Base-by-base conservation (phyloP, 92 coral and sea anemone genomes). In the Porites cylindrica region DNA sequence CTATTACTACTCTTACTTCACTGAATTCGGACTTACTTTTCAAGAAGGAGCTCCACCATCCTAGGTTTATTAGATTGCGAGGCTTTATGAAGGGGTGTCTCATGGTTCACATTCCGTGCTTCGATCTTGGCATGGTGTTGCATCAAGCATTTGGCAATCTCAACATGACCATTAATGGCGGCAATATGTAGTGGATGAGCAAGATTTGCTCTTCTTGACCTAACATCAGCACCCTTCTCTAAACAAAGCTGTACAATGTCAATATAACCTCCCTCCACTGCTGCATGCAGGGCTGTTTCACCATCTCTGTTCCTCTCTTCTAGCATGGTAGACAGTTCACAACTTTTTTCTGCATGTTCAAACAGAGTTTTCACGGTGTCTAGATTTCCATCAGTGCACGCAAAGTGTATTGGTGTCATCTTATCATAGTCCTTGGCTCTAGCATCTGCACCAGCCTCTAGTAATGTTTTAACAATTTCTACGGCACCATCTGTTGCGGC, bases 131-230 rank as follows among this genome's bases (percentile, higher is more conserved):
- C 99, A 11, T 89, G 91, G 74, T 92, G 91, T 13, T 88, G 75
- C 21, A 92, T 65, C 60, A 97, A 77, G 53, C 94, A 85, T 80
- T 92, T 83, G 12, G 95, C 97, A 67, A 94, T 95, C n/a, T 84
- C 89, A 1, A 81, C 82, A 59, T 95, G 91, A 0, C 98, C 98
- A 86, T 95, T 94, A 62, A 93, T 92, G 50, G 99, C 98, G 1
- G 99, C 99, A 79, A 97, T 91, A 79, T 97, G 99, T 24, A 97
- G 88, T 7, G 99, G 98, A 11, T 93, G 95, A 4, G 98, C 96
- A 70, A 92, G 86, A 87, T 97, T 97, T 14, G 66, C 88, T 51
- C 97, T 83, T 51, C 87, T 88, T 4, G 95, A 94, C 58, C 88
- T 88, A 16, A 97, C 99, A 70, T 97, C 89, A 0, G 98, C 99